phyloP scores from a whole-genome alignment of 2,888 invertebrate genomes.

The Pocota personata region DNA sequence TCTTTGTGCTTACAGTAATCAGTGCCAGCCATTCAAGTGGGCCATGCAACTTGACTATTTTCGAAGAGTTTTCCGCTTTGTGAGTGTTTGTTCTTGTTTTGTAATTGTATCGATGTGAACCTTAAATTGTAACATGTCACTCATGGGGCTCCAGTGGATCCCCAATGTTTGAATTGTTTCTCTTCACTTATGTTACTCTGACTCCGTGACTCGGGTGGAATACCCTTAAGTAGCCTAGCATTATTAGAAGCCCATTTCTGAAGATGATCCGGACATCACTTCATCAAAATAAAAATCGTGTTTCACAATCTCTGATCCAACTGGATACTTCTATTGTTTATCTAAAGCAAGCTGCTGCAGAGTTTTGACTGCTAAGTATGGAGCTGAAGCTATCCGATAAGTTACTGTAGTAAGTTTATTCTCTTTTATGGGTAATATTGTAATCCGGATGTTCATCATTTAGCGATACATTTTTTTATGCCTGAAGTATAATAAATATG shows the following conservation, averaged over 20 bases:
- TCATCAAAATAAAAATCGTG: constrained; percentile 27
- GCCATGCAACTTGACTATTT: neutral
- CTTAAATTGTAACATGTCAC: constrained; percentile 19
- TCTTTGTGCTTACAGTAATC: constrained; percentile 8
- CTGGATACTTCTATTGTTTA: neutral
- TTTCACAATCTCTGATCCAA: constrained; percentile 7
- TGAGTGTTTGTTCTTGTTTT: neutral
- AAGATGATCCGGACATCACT: constrained; percentile 14
- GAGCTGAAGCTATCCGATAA: constrained; percentile 36
- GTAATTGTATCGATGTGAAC: neutral
- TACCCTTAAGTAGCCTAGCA: neutral
- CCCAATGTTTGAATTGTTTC: constrained; percentile 34
- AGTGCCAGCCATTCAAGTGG: constrained; percentile 10
- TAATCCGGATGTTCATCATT: too few relatives aligned
- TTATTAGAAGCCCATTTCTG: constrained; percentile 18
- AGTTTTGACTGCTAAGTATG: constrained; percentile 23
- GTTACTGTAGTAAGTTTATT: constrained; percentile 28
- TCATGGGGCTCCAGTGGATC: constrained; percentile 29
- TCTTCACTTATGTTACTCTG: neutral
- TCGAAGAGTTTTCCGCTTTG: constrained; percentile 13
- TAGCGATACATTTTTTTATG: too few relatives aligned
- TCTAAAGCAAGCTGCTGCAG: constrained; percentile 33
- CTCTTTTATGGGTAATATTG: constrained; percentile 1
- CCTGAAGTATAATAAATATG: too few relatives aligned
- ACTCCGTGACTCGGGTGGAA: neutral